Evolutionary conservation across 2,113 vertebrate genomes (phyloP).

Genomic region (Lycaon pictus): DNA sequence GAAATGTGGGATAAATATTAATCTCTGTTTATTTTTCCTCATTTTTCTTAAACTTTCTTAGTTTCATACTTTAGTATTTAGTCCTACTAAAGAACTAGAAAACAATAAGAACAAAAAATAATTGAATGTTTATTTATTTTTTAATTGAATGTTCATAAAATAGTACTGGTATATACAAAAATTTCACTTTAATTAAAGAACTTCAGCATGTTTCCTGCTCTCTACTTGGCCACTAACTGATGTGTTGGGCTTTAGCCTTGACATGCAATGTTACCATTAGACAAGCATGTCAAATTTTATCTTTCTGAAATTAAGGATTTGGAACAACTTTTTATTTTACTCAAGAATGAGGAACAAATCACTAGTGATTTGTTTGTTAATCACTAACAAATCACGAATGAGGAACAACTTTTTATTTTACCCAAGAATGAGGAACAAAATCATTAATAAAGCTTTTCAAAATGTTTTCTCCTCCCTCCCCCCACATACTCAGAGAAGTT

Average conservation of each 20-base stretch:
- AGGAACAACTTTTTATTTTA: neutral
- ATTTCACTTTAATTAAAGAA: neutral
- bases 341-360: neutral
- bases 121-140: neutral
- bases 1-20: neutral
- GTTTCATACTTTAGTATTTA: neutral
- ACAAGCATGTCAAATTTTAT: neutral
- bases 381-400: too few species aligned
- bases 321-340: neutral
- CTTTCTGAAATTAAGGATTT: neutral
- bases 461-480: fast-evolving
- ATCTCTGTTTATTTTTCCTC: neutral
- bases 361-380: too few species aligned
- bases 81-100: neutral
- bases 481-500: neutral
- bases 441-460: neutral
- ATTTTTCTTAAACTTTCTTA: neutral
- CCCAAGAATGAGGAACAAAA: neutral
- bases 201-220: neutral
- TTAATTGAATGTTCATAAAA: neutral
- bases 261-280: neutral
- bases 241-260: too few species aligned
- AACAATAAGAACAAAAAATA: neutral
- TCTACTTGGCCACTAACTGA: neutral
- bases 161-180: neutral